Base-by-base conservation (phyloP, 1,140 invertebrate genomes). In the Ridgeia piscesae region DNA sequence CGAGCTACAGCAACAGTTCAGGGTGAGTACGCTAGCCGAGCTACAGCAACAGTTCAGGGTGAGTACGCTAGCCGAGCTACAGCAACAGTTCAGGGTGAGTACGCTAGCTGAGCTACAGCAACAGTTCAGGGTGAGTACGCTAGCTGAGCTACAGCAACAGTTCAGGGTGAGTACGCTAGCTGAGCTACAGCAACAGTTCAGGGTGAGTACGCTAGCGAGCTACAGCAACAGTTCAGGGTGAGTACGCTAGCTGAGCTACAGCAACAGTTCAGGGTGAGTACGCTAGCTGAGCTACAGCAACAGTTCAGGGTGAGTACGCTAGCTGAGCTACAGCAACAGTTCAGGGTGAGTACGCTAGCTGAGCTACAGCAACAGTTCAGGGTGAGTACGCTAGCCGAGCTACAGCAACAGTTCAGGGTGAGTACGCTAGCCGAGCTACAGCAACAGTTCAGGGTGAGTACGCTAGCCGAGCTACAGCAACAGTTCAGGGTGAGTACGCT, bases 201-300 rank as follows among this genome's bases (percentile, higher is more conserved):
- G n/a, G n/a, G n/a, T n/a, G n/a, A n/a, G n/a, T n/a, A n/a, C n/a
- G n/a, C n/a, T n/a, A n/a, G n/a, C n/a, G 96, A 96, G 34, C 95
- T 94, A 92, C 92, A 94, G 92, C 95, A 94, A 94, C 97, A 97
- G 94, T 96, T 97, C 92, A 97, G n/a, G n/a, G n/a, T n/a, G n/a
- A n/a, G n/a, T n/a, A n/a, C n/a, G n/a, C n/a, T 96, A 93, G 96
- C 96, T 33, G 96, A 96, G 34, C 95, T 94, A 92, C 92, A 94
- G 92, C 95, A 94, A 94, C 97, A 97, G 94, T 96, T 97, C 92
- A 97, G n/a, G n/a, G n/a, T n/a, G n/a, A n/a, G n/a, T n/a, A n/a
- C n/a, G n/a, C n/a, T 96, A 93, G 96, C 96, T 33, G 96, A 96
- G 34, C 95, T 94, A 92, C 92, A 94, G 92, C 95, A 94, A 94